Conservation (phyloP, 2,888 invertebrate species). For the Parasteatoda lunata region DNA sequence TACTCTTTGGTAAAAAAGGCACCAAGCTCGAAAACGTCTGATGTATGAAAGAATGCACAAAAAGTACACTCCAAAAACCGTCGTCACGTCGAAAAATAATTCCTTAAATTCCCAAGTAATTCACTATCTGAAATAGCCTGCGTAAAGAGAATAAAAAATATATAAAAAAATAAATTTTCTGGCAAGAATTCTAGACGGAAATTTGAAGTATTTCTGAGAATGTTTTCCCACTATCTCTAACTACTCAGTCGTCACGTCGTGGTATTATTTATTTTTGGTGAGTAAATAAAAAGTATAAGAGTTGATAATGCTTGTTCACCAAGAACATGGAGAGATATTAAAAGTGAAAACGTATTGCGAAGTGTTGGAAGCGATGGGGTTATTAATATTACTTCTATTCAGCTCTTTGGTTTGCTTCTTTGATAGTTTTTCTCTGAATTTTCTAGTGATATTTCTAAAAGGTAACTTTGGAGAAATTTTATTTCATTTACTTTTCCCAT, state of each 20-base stretch:
- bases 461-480: no score
- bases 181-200: slow-evolving; percentile 40
- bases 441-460: not conserved
- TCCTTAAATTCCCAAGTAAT: slow-evolving; percentile 55
- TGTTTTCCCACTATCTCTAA: slow-evolving; percentile 43
- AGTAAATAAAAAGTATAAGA: slow-evolving; percentile 24
- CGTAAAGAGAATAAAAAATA: not conserved
- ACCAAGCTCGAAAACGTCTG: not conserved
- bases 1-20: not conserved
- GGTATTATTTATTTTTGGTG: slow-evolving; percentile 31
- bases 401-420: not conserved
- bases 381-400: slow-evolving; percentile 36
- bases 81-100: slow-evolving; percentile 60
- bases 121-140: slow-evolving; percentile 26
- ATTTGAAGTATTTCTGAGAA: slow-evolving; percentile 45
- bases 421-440: slow-evolving; percentile 15
- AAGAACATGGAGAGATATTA: slow-evolving; percentile 30
- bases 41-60: not conserved
- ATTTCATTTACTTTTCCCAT: no score
- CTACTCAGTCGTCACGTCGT: slow-evolving; percentile 40
- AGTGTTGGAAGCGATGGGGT: slow-evolving; percentile 22
- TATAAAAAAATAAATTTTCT: slow-evolving; percentile 27
- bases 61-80: slow-evolving; percentile 12
- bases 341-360: slow-evolving; percentile 34
- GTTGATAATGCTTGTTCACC: slow-evolving; percentile 32